Evolutionary conservation across 1,140 invertebrate species (phyloP).

Genomic region (Euwallacea similis): DNA sequence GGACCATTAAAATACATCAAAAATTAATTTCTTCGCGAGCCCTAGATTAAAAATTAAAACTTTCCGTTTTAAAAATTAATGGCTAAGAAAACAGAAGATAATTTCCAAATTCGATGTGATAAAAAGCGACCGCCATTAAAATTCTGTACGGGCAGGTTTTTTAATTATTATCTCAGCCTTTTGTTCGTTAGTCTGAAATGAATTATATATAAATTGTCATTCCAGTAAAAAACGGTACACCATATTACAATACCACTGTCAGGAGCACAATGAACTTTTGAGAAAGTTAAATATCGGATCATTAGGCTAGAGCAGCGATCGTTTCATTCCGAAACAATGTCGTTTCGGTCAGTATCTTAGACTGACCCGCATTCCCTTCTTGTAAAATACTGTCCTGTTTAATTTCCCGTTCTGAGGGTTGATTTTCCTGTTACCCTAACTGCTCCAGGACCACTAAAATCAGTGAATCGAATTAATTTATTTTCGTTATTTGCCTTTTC

Average conservation of each 20-base stretch:
- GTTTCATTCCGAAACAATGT: constrained; percentile 13
- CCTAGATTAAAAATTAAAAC: constrained; percentile 52
- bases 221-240: no score
- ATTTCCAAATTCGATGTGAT: constrained; percentile 51
- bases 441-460: constrained; percentile 12
- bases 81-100: constrained; percentile 52
- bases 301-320: constrained; percentile 17
- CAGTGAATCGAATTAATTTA: constrained; percentile 24
- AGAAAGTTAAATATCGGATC: constrained; percentile 18
- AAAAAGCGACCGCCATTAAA: constrained; percentile 36
- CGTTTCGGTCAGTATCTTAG: constrained; percentile 26
- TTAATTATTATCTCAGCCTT: constrained; percentile 44
- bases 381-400: constrained; percentile 20
- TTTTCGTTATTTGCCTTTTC: constrained; percentile 7
- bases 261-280: neutral
- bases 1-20: constrained; percentile 49
- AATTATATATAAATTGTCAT: constrained; percentile 40
- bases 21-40: constrained; percentile 49
- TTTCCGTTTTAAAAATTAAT: constrained; percentile 51
- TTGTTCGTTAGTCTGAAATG: constrained; percentile 39
- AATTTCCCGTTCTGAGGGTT: constrained; percentile 13
- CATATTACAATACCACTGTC: no score
- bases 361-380: constrained; percentile 26
- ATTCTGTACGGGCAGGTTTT: constrained; percentile 38
- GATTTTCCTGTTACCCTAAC: constrained; percentile 12